These are phyloP conservation scores for Agrochola lota DNA, from an alignment of 2,888 invertebrate species.

Conservation along the genomic window DNA sequence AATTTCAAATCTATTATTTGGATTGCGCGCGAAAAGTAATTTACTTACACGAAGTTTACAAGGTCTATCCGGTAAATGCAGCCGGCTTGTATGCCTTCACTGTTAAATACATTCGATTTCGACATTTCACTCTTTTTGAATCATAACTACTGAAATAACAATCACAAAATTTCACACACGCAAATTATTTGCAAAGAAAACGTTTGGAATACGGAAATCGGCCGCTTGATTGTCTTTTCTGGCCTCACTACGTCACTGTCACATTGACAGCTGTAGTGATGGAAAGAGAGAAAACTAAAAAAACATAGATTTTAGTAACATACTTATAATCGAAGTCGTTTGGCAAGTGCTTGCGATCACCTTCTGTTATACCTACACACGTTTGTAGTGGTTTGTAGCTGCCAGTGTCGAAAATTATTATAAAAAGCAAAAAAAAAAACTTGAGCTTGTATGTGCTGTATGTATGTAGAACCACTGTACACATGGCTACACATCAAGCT, in stretches of 20 bases:
- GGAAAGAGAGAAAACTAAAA: neutral
- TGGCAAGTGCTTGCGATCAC: neutral
- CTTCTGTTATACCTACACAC: neutral
- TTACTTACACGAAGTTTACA: constrained; percentile 90
- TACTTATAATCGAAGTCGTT: neutral
- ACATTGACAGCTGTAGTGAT: constrained; percentile 1
- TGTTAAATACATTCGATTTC: constrained; percentile 72
- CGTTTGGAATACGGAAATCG: constrained; percentile 6
- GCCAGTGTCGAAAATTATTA: no score
- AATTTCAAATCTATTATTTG: neutral
- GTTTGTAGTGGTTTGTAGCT: no score
- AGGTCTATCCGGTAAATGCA: constrained; percentile 90
- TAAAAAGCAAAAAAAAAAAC: no score
- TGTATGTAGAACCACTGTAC: no score
- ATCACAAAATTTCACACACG: constrained; percentile 13
- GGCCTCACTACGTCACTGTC: constrained; percentile 23
- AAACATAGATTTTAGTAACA: neutral
- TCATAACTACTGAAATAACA: constrained; percentile 31
- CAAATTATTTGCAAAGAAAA: neutral
- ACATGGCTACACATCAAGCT: no score
- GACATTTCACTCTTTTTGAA: constrained; percentile 75
- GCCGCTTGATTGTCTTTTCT: neutral
- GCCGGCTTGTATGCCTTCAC: constrained; percentile 80
- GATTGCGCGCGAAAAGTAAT: constrained; percentile 60
- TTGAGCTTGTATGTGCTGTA: no score